phyloP scores from a whole-genome alignment of 2,113 vertebrate species.

The Acanthochromis polyacanthus region DNA sequence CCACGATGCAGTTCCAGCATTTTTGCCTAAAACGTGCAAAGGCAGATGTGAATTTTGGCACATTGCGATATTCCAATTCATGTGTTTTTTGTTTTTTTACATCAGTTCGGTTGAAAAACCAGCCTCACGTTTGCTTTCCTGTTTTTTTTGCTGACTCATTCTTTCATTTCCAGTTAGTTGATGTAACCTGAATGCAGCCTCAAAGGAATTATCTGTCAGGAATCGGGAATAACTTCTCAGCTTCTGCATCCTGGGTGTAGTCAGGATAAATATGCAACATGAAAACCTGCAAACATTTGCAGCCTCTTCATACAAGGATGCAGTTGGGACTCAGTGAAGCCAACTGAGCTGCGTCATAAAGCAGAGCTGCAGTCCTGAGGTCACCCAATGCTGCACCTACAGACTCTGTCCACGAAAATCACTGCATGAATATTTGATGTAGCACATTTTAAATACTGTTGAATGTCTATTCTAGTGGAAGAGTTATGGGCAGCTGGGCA shows the following conservation, averaged over 20 bases:
- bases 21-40: constrained; percentile 42
- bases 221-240: neutral
- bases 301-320: neutral
- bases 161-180: neutral
- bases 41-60: constrained; percentile 50
- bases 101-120: neutral
- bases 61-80: constrained; percentile 10
- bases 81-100: neutral
- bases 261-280: neutral
- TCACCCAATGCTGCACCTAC: too few species aligned
- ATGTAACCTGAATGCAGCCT: neutral
- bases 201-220: neutral
- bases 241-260: constrained; percentile 23
- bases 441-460: too few species aligned
- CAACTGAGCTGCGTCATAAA: too few species aligned
- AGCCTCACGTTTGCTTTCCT: constrained; percentile 1
- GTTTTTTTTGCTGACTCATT: constrained; percentile 12
- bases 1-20: constrained; percentile 53
- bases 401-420: too few species aligned
- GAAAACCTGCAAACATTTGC: neutral
- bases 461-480: too few species aligned
- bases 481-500: too few species aligned
- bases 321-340: neutral
- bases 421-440: too few species aligned
- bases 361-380: too few species aligned